phyloP scores from a whole-genome alignment of 2,888 invertebrate genomes.

The Baronia brevicornis region DNA sequence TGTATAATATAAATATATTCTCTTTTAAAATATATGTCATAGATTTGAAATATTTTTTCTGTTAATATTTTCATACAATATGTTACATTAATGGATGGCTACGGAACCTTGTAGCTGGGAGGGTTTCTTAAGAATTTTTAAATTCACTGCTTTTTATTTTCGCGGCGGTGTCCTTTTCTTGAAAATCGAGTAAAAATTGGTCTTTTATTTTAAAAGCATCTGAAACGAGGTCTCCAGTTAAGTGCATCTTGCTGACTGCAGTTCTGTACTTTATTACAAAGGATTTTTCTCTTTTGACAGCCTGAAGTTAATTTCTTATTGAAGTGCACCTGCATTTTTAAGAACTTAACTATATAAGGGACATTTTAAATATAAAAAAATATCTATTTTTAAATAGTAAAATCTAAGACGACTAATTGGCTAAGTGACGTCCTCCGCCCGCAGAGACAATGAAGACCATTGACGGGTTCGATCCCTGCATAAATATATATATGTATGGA shows the following conservation, averaged over 20 bases:
- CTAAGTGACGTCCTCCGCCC: no score
- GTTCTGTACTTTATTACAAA: slow-evolving; percentile 9
- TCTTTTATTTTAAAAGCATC: slow-evolving; percentile 9
- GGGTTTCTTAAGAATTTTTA: slow-evolving; percentile 3
- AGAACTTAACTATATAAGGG: no score
- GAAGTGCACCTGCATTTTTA: no score
- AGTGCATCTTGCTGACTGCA: slow-evolving; percentile 8
- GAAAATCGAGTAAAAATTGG: slow-evolving; percentile 7
- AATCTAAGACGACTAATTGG: no score
- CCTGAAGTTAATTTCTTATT: slow-evolving; percentile 7
- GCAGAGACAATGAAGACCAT: no score
- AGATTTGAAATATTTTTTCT: no score
- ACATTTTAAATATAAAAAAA: no score
- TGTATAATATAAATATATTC: no score
- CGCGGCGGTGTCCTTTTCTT: background rate
- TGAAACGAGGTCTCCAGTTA: slow-evolving; percentile 1
- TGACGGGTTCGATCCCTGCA: no score
- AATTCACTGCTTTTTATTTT: slow-evolving; percentile 3
- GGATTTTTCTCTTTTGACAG: slow-evolving; percentile 9
- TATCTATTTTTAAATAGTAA: no score
- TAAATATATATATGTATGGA: no score
- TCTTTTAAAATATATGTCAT: no score
- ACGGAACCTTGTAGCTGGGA: background rate
- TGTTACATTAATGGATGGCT: background rate
- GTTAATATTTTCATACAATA: background rate